Percentiles rank a stretch among this genome's conserved stretches.
phyloP scores from a whole-genome alignment of 1,140 invertebrate species.

The Anadara kagoshimensis region DNA sequence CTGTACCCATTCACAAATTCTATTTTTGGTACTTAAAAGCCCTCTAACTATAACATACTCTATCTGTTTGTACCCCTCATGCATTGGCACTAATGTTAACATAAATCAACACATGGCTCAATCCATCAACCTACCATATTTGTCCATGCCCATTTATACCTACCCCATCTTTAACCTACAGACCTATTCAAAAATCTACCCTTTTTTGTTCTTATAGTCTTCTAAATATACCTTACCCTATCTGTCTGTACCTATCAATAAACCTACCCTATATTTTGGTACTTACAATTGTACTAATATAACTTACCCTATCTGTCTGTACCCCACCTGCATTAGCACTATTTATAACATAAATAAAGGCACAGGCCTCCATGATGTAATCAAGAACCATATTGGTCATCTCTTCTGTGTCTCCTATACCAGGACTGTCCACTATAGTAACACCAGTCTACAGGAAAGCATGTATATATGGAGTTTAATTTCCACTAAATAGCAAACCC shows the following conservation, averaged over 20 bases:
- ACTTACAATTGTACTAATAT: too few relatives aligned
- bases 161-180: too few relatives aligned
- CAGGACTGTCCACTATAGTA: slow-evolving; percentile 66
- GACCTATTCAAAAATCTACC: neutral
- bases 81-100: too few relatives aligned
- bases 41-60: too few relatives aligned
- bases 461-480: too few relatives aligned
- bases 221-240: neutral
- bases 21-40: too few relatives aligned
- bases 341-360: slow-evolving; percentile 66
- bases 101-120: too few relatives aligned
- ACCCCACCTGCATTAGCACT: slow-evolving; percentile 64
- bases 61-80: too few relatives aligned
- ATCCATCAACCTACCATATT: too few relatives aligned
- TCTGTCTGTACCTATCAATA: too few relatives aligned
- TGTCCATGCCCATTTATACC: too few relatives aligned
- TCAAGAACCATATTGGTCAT: slow-evolving; percentile 60
- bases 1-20: too few relatives aligned
- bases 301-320: slow-evolving; percentile 59
- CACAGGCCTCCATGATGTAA: slow-evolving; percentile 55
- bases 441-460: slow-evolving; percentile 58
- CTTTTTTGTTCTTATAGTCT: neutral
- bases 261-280: neutral
- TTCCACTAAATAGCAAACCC: neutral
- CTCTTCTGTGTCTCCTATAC: slow-evolving; percentile 62